Percentiles rank a stretch among this genome's conserved stretches.
Conservation (phyloP, 2,113 vertebrate genomes). For the Sinosuthora webbiana region DNA sequence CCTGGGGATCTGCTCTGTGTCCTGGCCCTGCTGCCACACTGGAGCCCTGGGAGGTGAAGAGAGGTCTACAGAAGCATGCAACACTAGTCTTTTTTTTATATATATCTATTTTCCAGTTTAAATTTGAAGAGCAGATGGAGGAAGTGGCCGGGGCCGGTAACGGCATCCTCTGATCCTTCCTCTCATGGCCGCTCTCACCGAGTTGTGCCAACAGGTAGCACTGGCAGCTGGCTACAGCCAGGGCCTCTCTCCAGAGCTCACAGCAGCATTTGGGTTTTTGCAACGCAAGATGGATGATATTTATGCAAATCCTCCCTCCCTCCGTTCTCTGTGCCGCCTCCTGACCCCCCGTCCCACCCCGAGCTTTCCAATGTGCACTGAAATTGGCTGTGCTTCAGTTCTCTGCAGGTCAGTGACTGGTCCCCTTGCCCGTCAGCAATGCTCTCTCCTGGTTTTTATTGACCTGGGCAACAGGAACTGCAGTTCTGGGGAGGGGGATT, state of each 20-base stretch:
- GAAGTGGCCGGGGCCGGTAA: background rate
- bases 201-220: conserved; percentile 56
- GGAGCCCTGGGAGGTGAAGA: background rate
- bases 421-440: background rate
- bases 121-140: conserved; percentile 60
- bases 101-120: background rate
- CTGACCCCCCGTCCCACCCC: background rate
- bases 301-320: conserved; percentile 51
- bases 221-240: conserved; percentile 15
- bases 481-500: conserved; percentile 15
- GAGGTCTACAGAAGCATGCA: conserved; percentile 35
- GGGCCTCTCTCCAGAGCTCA: background rate
- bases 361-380: conserved; percentile 48
- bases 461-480: conserved; percentile 45
- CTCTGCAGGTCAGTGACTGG: conserved; percentile 71
- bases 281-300: conserved; percentile 48
- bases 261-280: conserved; percentile 46
- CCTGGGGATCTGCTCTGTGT: background rate
- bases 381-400: conserved; percentile 50
- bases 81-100: conserved; percentile 5
- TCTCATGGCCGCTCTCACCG: conserved; percentile 35
- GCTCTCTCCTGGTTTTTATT: conserved; percentile 44
- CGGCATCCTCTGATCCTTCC: background rate
- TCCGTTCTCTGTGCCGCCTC: background rate
- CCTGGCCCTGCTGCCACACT: background rate